These are phyloP conservation scores for Leptinotarsa rubiginosa DNA, from an alignment of 2,888 invertebrate species.

Conservation along the genomic window DNA sequence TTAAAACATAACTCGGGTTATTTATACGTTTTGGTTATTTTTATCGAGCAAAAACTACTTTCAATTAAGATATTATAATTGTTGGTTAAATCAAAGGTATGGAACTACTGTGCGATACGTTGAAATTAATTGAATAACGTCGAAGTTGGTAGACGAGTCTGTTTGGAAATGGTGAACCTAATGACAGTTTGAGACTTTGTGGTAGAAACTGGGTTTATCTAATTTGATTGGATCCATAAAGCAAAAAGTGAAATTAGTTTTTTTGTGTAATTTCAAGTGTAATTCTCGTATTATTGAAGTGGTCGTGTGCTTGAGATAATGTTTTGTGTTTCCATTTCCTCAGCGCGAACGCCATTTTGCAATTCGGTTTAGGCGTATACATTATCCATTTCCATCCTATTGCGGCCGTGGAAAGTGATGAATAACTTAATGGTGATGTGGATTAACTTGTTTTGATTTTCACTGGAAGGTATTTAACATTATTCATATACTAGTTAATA, in stretches of 20 bases:
- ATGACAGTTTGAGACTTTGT: slow-evolving; percentile 34
- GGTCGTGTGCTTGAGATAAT: slow-evolving; percentile 30
- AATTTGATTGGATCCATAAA: background rate
- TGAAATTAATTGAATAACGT: slow-evolving; percentile 19
- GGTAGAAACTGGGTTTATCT: background rate
- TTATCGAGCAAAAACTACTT: slow-evolving; percentile 35
- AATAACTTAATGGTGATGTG: slow-evolving; percentile 28
- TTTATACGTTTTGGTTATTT: slow-evolving; percentile 51
- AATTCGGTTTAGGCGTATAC: slow-evolving; percentile 61
- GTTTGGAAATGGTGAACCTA: slow-evolving; percentile 26
- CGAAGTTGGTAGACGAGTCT: slow-evolving; percentile 16
- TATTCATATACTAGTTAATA: slow-evolving; percentile 3
- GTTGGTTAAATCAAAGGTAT: slow-evolving; percentile 12
- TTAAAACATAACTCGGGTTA: slow-evolving; percentile 53
- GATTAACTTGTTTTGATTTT: slow-evolving; percentile 28
- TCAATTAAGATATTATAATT: slow-evolving; percentile 32
- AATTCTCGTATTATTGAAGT: background rate
- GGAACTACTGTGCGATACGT: slow-evolving; percentile 18
- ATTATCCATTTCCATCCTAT: slow-evolving; percentile 51
- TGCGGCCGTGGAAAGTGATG: slow-evolving; percentile 25
- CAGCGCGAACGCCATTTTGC: slow-evolving; percentile 60
- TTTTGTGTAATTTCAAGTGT: slow-evolving; percentile 5
- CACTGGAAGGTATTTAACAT: slow-evolving; percentile 27
- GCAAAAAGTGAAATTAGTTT: background rate
- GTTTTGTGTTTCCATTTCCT: slow-evolving; percentile 42